A percentile compares a stretch with the other conserved stretches of the same genome.
Conservation (phyloP, 37 sponge, comb jelly and placozoan species). For the Theonella swinhoei region DNA sequence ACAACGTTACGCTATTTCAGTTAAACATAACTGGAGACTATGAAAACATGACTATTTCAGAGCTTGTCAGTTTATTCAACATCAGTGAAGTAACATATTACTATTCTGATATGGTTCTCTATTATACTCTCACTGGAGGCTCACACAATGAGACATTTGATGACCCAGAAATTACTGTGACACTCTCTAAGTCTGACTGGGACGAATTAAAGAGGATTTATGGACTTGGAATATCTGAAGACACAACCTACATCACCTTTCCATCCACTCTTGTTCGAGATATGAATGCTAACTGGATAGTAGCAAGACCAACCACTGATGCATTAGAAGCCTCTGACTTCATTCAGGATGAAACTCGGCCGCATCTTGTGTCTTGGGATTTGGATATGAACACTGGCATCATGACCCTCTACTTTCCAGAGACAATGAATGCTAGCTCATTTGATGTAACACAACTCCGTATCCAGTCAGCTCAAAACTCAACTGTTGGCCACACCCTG, state of each 20-base stretch:
- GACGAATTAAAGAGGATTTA: slow-evolving; percentile 84
- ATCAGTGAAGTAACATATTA: slow-evolving; percentile 8
- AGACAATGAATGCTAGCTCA: slow-evolving; percentile 81
- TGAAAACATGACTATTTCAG: not conserved
- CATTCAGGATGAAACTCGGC: slow-evolving; percentile 72
- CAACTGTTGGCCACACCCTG: slow-evolving; percentile 61
- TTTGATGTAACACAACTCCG: slow-evolving; percentile 64
- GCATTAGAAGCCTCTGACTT: slow-evolving; percentile 67
- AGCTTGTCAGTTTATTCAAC: not conserved
- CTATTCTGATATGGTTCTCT: slow-evolving; percentile 17
- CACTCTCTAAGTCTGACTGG: slow-evolving; percentile 72
- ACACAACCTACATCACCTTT: slow-evolving; percentile 76
- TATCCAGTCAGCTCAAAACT: slow-evolving; percentile 70
- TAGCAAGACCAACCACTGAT: slow-evolving; percentile 41
- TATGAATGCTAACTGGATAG: slow-evolving; percentile 80
- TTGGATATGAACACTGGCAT: slow-evolving; percentile 82
- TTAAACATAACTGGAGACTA: not conserved
- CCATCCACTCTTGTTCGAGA: slow-evolving; percentile 66
- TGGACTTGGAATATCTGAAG: slow-evolving; percentile 68
- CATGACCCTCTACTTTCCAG: slow-evolving; percentile 76
- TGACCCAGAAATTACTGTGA: slow-evolving; percentile 55
- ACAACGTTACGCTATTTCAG: not conserved
- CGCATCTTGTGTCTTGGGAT: slow-evolving; percentile 71
- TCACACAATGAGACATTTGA: slow-evolving; percentile 63
- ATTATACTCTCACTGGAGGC: slow-evolving; percentile 81